phyloP scores from a whole-genome alignment of 2,113 vertebrate genomes.

The Nothoprocta perdicaria region DNA sequence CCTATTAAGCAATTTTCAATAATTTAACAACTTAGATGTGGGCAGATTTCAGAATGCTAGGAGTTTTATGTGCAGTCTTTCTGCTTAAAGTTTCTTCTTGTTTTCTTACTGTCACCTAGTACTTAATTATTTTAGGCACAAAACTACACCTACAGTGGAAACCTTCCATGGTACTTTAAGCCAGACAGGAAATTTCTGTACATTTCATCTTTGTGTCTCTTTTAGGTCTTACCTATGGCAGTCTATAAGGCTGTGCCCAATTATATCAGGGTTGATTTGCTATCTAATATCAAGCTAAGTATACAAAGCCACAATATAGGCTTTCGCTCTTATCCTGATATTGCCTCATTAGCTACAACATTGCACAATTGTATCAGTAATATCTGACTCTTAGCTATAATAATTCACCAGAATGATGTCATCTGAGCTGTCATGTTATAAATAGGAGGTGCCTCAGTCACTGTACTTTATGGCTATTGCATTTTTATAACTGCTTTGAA shows the following conservation, averaged over 20 bases:
- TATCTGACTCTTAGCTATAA: conserved; percentile 67
- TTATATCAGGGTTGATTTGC: background rate
- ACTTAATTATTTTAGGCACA: background rate
- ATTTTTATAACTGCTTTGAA: background rate
- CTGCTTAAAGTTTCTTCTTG: background rate
- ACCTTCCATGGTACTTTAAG: background rate
- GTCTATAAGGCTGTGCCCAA: conserved; percentile 10
- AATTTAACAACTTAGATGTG: background rate
- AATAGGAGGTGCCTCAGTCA: background rate
- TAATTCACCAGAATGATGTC: conserved; percentile 58
- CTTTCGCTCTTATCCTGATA: conserved; percentile 51
- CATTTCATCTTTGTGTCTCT: background rate
- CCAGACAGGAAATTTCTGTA: background rate
- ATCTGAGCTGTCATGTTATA: background rate
- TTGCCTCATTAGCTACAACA: conserved; percentile 27
- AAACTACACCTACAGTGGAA: background rate
- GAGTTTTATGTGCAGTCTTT: background rate
- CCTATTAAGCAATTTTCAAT: background rate
- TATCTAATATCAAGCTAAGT: conserved; percentile 6
- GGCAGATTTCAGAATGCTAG: background rate
- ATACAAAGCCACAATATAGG: conserved; percentile 50
- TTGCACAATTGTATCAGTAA: conserved; percentile 59
- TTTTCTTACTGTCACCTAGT: background rate
- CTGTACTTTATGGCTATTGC: background rate
- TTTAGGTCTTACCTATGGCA: conserved; percentile 4